Conservation (phyloP, 2,888 invertebrate species). For the Drosophila paucipuncta region DNA sequence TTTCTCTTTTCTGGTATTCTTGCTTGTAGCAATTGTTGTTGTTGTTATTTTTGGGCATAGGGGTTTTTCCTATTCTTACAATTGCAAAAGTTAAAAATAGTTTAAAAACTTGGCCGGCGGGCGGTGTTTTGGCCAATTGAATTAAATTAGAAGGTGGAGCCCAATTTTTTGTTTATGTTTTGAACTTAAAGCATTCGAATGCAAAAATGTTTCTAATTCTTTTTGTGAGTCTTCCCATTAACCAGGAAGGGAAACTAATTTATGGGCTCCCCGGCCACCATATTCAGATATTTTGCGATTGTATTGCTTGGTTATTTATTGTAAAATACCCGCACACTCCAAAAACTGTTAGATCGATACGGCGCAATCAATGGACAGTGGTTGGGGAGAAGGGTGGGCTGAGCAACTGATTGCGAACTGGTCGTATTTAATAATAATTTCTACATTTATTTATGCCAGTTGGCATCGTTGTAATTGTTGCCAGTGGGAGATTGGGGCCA, state of each 20-base stretch:
- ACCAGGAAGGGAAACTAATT: conserved; percentile 51
- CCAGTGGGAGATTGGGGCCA: conserved; percentile 37
- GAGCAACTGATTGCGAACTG: conserved; percentile 57
- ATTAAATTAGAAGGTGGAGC: conserved; percentile 61
- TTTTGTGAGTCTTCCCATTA: conserved; percentile 16
- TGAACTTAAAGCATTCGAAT: conserved; percentile 45
- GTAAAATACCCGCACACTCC: conserved; percentile 67
- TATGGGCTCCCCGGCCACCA: conserved; percentile 37
- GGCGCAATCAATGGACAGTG: conserved; percentile 50
- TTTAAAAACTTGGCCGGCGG: conserved; percentile 57
- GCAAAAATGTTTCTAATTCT: conserved; percentile 70
- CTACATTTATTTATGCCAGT: conserved; percentile 73
- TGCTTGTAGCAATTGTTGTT: conserved; percentile 11
- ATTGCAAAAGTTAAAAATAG: conserved; percentile 74
- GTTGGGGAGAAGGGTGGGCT: not conserved
- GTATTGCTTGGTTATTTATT: conserved; percentile 68
- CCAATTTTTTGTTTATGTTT: not conserved
- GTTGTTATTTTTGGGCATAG: conserved; percentile 21
- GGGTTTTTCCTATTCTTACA: conserved; percentile 31
- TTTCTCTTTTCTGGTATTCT: conserved; percentile 1
- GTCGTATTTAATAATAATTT: conserved; percentile 79
- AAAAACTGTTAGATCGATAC: conserved; percentile 75
- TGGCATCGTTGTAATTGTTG: conserved; percentile 73
- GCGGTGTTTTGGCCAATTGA: conserved; percentile 57
- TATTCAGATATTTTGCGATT: conserved; percentile 34